These are phyloP conservation scores for Cydia strobilella DNA, from an alignment of 1,140 invertebrate species.

Conservation along the genomic window DNA sequence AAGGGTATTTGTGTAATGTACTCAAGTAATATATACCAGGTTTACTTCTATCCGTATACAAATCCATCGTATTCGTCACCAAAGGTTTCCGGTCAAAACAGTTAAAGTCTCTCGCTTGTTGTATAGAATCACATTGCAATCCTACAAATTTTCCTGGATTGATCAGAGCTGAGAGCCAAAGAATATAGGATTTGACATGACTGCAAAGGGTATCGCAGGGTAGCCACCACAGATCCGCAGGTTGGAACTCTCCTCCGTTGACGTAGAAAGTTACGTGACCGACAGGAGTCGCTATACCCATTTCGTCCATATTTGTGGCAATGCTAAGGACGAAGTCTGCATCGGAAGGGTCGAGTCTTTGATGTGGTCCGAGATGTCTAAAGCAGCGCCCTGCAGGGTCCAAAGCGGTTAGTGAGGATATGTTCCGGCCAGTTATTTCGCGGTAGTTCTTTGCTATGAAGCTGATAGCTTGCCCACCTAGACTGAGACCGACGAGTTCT, in stretches of 20 bases:
- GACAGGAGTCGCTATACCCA: slow-evolving; percentile 83
- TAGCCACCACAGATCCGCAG: slow-evolving; percentile 72
- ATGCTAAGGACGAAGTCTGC: slow-evolving; percentile 81
- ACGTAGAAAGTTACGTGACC: slow-evolving; percentile 86
- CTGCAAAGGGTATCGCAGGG: slow-evolving; percentile 58
- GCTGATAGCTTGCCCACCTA: slow-evolving; percentile 61
- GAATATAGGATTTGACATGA: slow-evolving; percentile 51
- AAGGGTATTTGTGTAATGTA: slow-evolving; percentile 54
- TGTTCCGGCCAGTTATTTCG: slow-evolving; percentile 54
- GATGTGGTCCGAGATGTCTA: slow-evolving; percentile 56
- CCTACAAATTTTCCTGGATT: slow-evolving; percentile 58
- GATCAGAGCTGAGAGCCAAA: slow-evolving; percentile 58
- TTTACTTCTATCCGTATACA: slow-evolving; percentile 52
- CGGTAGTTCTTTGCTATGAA: slow-evolving; percentile 64
- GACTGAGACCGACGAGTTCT: slow-evolving; percentile 61
- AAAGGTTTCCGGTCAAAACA: slow-evolving; percentile 54
- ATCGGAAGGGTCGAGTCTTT: slow-evolving; percentile 60
- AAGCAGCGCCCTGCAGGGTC: slow-evolving; percentile 71
- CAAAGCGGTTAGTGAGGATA: slow-evolving; percentile 64
- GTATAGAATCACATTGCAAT: slow-evolving; percentile 61
- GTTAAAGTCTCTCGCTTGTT: slow-evolving; percentile 55
- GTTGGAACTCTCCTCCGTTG: slow-evolving; percentile 86
- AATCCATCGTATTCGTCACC: slow-evolving; percentile 57
- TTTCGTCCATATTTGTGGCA: slow-evolving; percentile 85
- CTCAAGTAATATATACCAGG: slow-evolving; percentile 61